Evolutionary conservation across 2,113 vertebrate genomes (phyloP).

Genomic region (Alouatta palliata): DNA sequence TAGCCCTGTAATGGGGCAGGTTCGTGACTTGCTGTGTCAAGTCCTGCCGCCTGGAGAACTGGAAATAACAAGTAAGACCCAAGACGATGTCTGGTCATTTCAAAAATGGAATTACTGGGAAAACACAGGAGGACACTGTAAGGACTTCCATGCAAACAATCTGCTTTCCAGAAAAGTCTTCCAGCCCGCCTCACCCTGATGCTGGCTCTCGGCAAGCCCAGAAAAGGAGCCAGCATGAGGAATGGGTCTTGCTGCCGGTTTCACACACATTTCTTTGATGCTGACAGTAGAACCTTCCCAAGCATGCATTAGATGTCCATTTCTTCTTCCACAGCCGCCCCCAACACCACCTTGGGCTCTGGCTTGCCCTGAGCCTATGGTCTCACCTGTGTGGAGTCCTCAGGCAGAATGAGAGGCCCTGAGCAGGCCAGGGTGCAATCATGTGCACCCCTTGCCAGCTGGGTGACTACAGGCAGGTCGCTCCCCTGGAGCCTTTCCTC

Average conservation of each 20-base stretch:
- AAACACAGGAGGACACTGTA: background rate
- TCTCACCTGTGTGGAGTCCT: background rate
- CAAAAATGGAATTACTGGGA: background rate
- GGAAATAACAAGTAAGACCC: background rate
- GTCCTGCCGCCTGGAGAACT: background rate
- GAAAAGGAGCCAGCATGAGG: no score
- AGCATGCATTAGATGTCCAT: background rate
- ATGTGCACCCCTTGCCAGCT: background rate
- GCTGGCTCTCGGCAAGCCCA: background rate
- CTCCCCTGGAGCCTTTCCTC: background rate
- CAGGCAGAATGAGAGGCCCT: background rate
- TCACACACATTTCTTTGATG: background rate
- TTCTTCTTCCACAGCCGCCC: background rate
- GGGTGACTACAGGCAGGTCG: background rate
- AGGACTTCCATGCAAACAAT: background rate
- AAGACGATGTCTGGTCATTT: background rate
- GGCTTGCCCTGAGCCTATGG: background rate
- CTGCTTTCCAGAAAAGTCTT: background rate
- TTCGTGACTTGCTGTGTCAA: accelerated
- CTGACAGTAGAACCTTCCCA: background rate
- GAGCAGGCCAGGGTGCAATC: background rate
- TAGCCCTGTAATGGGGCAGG: background rate
- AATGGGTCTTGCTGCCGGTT: accelerated
- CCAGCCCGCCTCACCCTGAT: background rate
- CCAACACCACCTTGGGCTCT: background rate